phyloP scores from a whole-genome alignment of 2,888 invertebrate genomes.

The Tachystola acroxantha region DNA sequence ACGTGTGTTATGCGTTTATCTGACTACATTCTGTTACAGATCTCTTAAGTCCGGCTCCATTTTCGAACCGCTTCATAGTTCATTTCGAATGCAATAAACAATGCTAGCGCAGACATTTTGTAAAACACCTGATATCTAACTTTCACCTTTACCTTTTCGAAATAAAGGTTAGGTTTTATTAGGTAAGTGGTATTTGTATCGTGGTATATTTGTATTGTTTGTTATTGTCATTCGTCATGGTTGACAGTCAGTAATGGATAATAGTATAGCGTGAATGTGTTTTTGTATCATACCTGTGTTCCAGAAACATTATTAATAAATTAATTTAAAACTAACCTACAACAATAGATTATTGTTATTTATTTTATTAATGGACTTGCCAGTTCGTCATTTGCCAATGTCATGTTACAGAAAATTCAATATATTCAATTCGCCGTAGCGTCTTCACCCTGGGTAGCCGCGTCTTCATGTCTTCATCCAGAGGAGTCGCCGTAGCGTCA shows the following conservation, averaged over 20 bases:
- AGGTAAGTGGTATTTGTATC: conserved; percentile 11
- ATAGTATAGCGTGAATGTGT: conserved; percentile 45
- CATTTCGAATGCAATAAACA: conserved; percentile 18
- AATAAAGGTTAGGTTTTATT: conserved; percentile 10
- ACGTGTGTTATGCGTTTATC: conserved; percentile 54
- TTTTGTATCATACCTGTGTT: conserved; percentile 4
- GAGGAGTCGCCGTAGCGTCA: too few species aligned
- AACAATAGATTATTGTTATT: neutral
- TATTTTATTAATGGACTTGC: neutral
- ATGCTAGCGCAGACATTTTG: neutral
- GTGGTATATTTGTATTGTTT: conserved; percentile 39
- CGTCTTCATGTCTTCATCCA: too few species aligned
- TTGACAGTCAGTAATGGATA: conserved; percentile 62
- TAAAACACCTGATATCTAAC: neutral
- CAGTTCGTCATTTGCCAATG: too few species aligned
- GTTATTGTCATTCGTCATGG: conserved; percentile 59
- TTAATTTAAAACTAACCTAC: too few species aligned
- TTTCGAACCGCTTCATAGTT: conserved; percentile 48
- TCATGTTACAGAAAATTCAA: too few species aligned
- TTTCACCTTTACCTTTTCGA: conserved; percentile 15
- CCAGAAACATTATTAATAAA: too few species aligned
- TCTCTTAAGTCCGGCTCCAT: conserved; percentile 38
- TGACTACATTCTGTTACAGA: conserved; percentile 51
- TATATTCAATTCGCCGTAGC: too few species aligned
- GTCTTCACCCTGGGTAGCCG: too few species aligned